Evolutionary conservation across 2,113 vertebrate genomes (phyloP).

Genomic region (Kryptolebias marmoratus): DNA sequence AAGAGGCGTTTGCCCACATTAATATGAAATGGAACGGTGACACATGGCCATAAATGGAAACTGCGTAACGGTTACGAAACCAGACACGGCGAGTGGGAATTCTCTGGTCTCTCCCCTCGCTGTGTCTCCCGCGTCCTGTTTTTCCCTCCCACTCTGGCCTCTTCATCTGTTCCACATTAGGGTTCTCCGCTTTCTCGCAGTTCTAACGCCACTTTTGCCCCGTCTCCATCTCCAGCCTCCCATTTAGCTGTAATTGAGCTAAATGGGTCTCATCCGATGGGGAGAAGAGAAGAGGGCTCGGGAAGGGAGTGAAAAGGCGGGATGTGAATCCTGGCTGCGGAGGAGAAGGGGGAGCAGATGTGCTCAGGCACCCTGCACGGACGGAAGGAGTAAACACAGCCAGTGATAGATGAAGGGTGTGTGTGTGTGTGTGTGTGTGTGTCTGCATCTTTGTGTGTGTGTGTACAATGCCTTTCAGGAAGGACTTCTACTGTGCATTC

Average conservation of each 20-base stretch:
- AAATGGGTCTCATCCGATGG: constrained; percentile 59
- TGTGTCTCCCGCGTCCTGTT: constrained; percentile 51
- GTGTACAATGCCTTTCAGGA: constrained; percentile 41
- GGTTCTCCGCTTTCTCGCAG: constrained; percentile 54
- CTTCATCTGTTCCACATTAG: constrained; percentile 71
- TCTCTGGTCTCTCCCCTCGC: constrained; percentile 14
- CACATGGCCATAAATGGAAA: constrained; percentile 67
- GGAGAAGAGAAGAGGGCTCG: constrained; percentile 14
- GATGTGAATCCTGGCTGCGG: constrained; percentile 35
- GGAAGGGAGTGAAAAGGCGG: constrained; percentile 34
- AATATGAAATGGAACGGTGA: constrained; percentile 49
- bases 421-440: constrained; percentile 33
- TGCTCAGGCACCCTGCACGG: constrained; percentile 47
- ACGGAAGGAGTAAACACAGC: constrained; percentile 37
- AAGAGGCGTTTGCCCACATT: constrained; percentile 47
- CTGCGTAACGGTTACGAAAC: constrained; percentile 59
- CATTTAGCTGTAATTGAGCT: constrained; percentile 53
- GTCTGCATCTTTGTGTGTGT: constrained; percentile 37
- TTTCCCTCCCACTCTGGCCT: constrained; percentile 46
- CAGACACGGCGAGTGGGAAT: constrained; percentile 62
- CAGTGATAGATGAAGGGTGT: constrained; percentile 8
- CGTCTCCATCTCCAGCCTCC: constrained; percentile 44
- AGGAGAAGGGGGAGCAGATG: constrained; percentile 59
- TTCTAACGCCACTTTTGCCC: constrained; percentile 30
- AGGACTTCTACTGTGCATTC: constrained; percentile 49